Percentiles rank a stretch among this genome's conserved stretches.
Evolutionary conservation across 1,140 invertebrate genomes (phyloP).

Genomic region (Drosophila lowei): DNA sequence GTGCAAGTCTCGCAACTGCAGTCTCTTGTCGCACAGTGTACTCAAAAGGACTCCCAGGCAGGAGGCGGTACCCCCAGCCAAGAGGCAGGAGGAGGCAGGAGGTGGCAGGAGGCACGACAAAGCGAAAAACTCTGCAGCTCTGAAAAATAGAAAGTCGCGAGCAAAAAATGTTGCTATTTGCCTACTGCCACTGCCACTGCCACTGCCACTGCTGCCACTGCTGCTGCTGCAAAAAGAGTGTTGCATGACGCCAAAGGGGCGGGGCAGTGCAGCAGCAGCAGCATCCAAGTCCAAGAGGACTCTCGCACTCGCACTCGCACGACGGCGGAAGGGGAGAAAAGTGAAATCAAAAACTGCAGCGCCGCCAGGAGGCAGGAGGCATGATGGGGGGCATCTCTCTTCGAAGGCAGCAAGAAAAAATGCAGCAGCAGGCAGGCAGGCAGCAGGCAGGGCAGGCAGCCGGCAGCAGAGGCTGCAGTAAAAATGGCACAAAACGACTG

Average conservation of each 20-base stretch:
- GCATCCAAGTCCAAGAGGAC: conserved; percentile 24
- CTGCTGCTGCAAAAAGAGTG: conserved; percentile 48
- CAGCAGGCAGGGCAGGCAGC: too few relatives aligned
- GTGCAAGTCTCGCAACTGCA: not conserved
- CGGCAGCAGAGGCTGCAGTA: conserved; percentile 77
- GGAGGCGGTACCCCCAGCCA: too few relatives aligned
- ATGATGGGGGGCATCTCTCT: conserved; percentile 49
- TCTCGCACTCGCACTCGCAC: not conserved
- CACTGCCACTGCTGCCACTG: conserved; percentile 14
- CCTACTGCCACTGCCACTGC: conserved; percentile 37
- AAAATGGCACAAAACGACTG: conserved; percentile 78
- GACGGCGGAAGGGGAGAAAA: conserved; percentile 59
- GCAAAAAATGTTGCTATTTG: conserved; percentile 52
- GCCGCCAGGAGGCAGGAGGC: conserved; percentile 11
- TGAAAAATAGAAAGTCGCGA: conserved; percentile 58
- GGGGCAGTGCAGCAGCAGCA: conserved; percentile 43
- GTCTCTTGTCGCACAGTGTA: conserved; percentile 31
- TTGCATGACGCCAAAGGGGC: conserved; percentile 64
- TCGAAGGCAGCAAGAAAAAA: conserved; percentile 75
- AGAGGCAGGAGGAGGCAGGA: too few relatives aligned
- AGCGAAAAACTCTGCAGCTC: conserved; percentile 42
- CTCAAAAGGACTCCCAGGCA: not conserved
- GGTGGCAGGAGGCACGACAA: conserved; percentile 21
- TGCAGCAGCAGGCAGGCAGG: conserved; percentile 54
- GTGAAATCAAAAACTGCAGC: conserved; percentile 81